Evolutionary conservation across 1,140 invertebrate species (phyloP).

Genomic region (Trichonephila inaurata): DNA sequence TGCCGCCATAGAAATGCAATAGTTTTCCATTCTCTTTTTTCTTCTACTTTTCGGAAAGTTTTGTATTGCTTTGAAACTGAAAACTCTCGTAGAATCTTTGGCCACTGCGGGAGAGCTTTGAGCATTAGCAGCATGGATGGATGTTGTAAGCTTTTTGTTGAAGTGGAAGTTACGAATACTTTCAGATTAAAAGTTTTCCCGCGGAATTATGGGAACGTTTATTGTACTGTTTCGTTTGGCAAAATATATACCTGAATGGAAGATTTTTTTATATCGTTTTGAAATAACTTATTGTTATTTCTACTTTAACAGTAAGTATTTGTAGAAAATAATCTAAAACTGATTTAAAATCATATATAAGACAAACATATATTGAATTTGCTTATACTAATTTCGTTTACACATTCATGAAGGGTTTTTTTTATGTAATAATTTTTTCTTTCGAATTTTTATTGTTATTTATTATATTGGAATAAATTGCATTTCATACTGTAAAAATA

Average conservation of each 20-base stretch:
- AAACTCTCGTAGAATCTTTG: background rate
- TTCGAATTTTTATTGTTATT: too few species aligned
- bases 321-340: too few species aligned
- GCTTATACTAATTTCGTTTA: too few species aligned
- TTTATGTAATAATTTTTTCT: too few species aligned
- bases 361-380: too few species aligned
- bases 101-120: conserved; percentile 27
- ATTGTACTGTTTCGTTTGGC: background rate
- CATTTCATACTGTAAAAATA: too few species aligned
- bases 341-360: too few species aligned
- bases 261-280: too few species aligned
- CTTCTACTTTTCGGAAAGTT: background rate
- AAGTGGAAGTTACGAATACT: background rate
- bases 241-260: background rate
- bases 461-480: too few species aligned
- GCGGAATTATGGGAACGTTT: background rate
- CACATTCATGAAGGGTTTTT: too few species aligned
- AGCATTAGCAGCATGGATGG: background rate
- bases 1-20: conserved; percentile 37
- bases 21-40: background rate
- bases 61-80: conserved; percentile 38
- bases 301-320: too few species aligned
- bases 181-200: background rate
- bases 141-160: background rate
- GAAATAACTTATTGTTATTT: too few species aligned